Evolutionary conservation across 2,888 invertebrate species (phyloP), one percentile per base, ranked within the genome.

Genomic region (Acleris emargana): DNA sequence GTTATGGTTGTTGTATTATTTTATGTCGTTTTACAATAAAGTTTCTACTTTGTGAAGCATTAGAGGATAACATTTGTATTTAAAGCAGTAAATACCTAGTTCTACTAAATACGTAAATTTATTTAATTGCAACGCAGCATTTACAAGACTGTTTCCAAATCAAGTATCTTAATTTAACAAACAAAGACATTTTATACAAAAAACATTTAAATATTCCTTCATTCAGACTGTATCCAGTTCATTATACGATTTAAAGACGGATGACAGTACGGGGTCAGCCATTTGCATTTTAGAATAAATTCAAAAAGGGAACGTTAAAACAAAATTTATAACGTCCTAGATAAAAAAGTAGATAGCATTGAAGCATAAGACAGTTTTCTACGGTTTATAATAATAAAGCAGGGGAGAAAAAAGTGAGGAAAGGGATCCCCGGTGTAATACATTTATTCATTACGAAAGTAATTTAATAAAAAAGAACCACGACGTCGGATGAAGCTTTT

Each of bases 391-490:
- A 88, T 83, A 84, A 85, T 83, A 84, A 85, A 87, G 83, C 77
- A 79, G 79, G 78, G 75, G 77, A 76, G 73, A 76, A 75, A 81
- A 83, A 85, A 81, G 79, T 81, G 78, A 78, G 80, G 78, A 81
- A 78, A 82, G 74, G 74, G 80, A 83, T 87, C 84, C 83, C 86
- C 71, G 57, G 82, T 84, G 87, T 85, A 86, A 86, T 87, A 87
- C 85, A 86, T 89, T 89, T 88, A 88, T 88, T 88, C 86, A 86
- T 88, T 86, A 87, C 75, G 79, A 79, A 84, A 84, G 84, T 83
- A 88, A 87, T 86, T 87, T 86, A 86, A 86, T 86, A 79, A 84
- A 84, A 78, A 78, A 71, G 72, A 72, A 70, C 73, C 71, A 71
- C 75, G 74, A 76, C 73, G 70, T 69, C 57, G 72, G 69, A 77